A percentile compares a stretch with the other conserved stretches of the same genome.
These are phyloP conservation scores for Eupleurogrammus muticus DNA, from an alignment of 2,797 vertebrate genomes.

Conservation along the genomic window DNA sequence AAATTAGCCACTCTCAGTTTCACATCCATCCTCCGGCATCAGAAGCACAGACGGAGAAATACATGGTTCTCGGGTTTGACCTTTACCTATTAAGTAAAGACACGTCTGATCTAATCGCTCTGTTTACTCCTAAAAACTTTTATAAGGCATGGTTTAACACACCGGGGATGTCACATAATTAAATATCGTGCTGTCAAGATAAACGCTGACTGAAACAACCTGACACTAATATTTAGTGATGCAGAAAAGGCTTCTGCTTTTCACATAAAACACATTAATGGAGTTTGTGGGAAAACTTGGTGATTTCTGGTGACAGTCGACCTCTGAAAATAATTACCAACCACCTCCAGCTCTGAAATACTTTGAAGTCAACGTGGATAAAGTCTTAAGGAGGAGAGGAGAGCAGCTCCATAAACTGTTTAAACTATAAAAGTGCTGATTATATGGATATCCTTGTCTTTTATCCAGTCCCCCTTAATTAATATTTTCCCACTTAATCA, in stretches of 20 bases:
- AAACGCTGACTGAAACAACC: slow-evolving; percentile 35
- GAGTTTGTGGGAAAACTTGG: slow-evolving; percentile 4
- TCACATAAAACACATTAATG: slow-evolving; percentile 20
- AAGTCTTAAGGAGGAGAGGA: slow-evolving; percentile 8
- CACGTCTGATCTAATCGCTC: slow-evolving; percentile 22
- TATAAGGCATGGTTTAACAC: slow-evolving; percentile 24
- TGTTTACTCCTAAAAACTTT: slow-evolving; percentile 41
- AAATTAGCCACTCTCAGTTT: slow-evolving; percentile 9
- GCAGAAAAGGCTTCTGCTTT: slow-evolving; percentile 38
- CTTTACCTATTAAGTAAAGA: slow-evolving; percentile 35
- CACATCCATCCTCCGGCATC: slow-evolving; percentile 27
- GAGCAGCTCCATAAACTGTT: background rate
- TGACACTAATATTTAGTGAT: slow-evolving; percentile 31
- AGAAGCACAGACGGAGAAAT: slow-evolving; percentile 15
- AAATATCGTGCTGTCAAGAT: slow-evolving; percentile 51
- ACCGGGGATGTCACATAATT: slow-evolving; percentile 48
- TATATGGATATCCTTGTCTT: background rate
- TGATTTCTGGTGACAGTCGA: slow-evolving; percentile 24
- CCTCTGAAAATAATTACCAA: slow-evolving; percentile 11
- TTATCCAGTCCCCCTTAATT: background rate
- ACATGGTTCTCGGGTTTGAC: slow-evolving; percentile 40
- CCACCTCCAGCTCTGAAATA: slow-evolving; percentile 5
- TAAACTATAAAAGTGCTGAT: background rate
- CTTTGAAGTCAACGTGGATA: slow-evolving; percentile 14
- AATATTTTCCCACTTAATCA: background rate